Evolutionary conservation across 2,888 invertebrate genomes (phyloP).

Genomic region (Mythimna albipuncta): DNA sequence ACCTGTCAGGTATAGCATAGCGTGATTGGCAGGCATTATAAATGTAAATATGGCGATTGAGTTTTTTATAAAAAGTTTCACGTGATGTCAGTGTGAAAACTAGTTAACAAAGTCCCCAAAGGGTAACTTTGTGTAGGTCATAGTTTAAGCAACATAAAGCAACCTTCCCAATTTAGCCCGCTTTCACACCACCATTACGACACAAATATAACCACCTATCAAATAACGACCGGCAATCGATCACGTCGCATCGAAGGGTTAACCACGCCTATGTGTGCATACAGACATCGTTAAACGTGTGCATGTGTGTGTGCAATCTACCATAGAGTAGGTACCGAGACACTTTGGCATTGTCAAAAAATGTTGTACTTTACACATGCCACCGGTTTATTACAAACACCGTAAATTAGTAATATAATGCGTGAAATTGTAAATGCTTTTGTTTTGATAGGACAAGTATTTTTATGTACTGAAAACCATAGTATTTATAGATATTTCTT

Average conservation of each 20-base stretch:
- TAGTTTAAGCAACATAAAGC: background rate
- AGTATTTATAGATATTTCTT: no score
- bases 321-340: background rate
- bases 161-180: constrained; percentile 8
- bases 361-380: no score
- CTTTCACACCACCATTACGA: constrained; percentile 22
- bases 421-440: no score
- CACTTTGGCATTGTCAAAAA: background rate
- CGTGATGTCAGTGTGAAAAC: background rate
- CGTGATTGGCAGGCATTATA: no score
- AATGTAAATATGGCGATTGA: no score
- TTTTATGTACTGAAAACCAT: no score
- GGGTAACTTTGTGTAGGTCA: background rate
- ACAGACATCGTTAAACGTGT: constrained; percentile 12
- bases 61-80: background rate
- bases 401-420: no score
- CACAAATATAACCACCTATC: constrained; percentile 37
- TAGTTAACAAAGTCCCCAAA: background rate
- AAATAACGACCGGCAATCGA: constrained; percentile 32
- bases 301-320: constrained; percentile 44
- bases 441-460: no score
- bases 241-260: constrained; percentile 44
- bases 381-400: no score
- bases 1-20: no score
- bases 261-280: constrained; percentile 37